A percentile compares a stretch with the other conserved stretches of the same genome.
These are phyloP conservation scores for Hydractinia echinata DNA, from an alignment of 30 jellyfish, hydroid and myxozoan genomes.

Conservation along the genomic window DNA sequence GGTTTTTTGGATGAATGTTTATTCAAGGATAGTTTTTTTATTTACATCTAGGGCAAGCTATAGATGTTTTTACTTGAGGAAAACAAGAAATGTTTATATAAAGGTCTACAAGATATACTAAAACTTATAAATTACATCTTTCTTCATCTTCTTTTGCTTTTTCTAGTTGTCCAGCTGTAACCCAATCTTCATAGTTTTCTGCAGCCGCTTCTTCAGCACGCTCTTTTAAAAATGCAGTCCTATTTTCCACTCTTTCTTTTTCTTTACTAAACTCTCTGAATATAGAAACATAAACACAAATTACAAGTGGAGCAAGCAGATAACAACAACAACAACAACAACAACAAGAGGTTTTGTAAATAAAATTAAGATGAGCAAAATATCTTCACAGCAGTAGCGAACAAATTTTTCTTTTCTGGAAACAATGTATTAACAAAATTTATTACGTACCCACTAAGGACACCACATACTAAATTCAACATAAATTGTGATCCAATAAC, in stretches of 20 bases:
- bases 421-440: neutral
- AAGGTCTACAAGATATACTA: too few relatives aligned
- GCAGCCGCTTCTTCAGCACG: slow-evolving; percentile 58
- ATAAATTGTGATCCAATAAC: slow-evolving; percentile 80
- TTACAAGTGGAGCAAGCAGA: too few relatives aligned
- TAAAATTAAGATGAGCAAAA: too few relatives aligned
- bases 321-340: too few relatives aligned
- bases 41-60: too few relatives aligned
- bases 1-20: too few relatives aligned
- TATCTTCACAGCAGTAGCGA: neutral
- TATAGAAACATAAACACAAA: too few relatives aligned
- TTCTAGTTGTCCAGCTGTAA: slow-evolving; percentile 57
- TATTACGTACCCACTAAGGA: slow-evolving; percentile 60
- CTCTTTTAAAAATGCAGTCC: slow-evolving; percentile 58
- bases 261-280: slow-evolving; percentile 71
- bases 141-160: slow-evolving; percentile 37
- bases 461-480: slow-evolving; percentile 88
- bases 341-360: too few relatives aligned
- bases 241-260: slow-evolving; percentile 70
- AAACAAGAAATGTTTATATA: too few relatives aligned
- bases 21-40: too few relatives aligned
- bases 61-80: too few relatives aligned
- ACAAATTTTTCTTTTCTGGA: neutral
- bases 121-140: slow-evolving; percentile 15
- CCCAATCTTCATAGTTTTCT: slow-evolving; percentile 72